Conservation (phyloP, 2,888 invertebrate genomes). For the Spatulosminthurus flaviceps region DNA sequence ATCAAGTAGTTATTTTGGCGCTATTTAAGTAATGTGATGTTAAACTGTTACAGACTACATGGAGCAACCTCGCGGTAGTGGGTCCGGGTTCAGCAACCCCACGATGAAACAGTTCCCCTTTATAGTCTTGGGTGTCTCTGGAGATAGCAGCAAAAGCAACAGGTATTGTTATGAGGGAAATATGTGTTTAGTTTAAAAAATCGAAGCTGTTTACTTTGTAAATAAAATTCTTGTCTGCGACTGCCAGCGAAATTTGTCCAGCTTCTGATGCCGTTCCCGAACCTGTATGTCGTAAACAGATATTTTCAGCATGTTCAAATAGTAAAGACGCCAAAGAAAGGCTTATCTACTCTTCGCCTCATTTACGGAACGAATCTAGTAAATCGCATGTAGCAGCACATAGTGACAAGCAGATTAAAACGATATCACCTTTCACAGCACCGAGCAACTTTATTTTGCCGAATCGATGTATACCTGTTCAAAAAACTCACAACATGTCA, state of each 20-base stretch:
- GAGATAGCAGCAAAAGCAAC: not conserved
- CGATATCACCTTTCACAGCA: not conserved
- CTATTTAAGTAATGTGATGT: not conserved
- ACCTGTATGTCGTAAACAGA: not conserved
- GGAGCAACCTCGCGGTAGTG: not conserved
- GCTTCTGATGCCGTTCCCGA: not conserved
- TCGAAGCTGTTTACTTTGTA: too few species aligned
- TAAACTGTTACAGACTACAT: not conserved
- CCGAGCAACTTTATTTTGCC: not conserved
- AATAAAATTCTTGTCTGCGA: not conserved
- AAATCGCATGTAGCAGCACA: not conserved
- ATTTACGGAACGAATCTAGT: not conserved
- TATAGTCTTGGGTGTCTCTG: slow-evolving; percentile 7
- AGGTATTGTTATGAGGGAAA: too few species aligned
- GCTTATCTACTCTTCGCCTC: too few species aligned
- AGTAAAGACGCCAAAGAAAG: too few species aligned
- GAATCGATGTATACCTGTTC: not conserved
- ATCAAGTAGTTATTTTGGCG: too few species aligned
- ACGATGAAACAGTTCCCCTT: slow-evolving; percentile 24
- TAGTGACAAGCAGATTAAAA: not conserved
- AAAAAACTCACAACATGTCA: not conserved
- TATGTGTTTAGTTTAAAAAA: too few species aligned
- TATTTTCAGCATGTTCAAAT: too few species aligned
- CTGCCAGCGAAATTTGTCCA: not conserved
- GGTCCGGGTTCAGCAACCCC: not conserved